These are phyloP conservation scores for Stenotaenia linearis DNA, from an alignment of 2,888 invertebrate genomes.

Conservation along the genomic window DNA sequence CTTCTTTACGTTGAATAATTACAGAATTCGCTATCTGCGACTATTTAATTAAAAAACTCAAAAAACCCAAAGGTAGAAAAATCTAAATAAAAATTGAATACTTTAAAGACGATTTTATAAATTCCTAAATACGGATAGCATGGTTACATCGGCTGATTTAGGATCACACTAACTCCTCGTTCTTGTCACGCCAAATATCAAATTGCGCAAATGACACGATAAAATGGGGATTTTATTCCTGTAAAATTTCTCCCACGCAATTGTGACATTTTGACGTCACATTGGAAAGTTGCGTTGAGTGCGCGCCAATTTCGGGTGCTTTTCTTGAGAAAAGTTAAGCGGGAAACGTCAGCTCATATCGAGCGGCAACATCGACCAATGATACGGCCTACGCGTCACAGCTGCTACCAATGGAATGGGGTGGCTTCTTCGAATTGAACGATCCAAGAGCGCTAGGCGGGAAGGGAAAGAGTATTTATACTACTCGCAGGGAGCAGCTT, in stretches of 20 bases:
- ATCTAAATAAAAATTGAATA: neutral
- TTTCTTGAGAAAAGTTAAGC: neutral
- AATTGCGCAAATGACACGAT: neutral
- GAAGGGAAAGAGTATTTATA: neutral
- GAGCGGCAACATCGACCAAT: conserved; percentile 4
- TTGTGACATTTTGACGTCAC: neutral
- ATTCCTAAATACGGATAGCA: neutral
- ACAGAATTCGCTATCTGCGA: neutral
- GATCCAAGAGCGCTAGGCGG: neutral
- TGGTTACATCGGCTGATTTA: neutral
- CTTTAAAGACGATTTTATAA: neutral
- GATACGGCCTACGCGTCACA: neutral
- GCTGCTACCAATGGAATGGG: neutral
- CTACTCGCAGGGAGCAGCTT: neutral
- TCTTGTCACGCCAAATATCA: neutral
- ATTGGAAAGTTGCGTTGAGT: neutral
- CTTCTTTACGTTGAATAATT: neutral
- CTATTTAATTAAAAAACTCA: neutral
- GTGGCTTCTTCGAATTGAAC: neutral
- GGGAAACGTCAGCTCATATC: conserved; percentile 15
- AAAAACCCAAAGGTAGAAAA: neutral
- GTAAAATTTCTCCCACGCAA: neutral
- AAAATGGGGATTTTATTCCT: neutral
- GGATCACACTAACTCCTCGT: neutral
- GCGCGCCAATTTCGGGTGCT: neutral